Percentiles rank a stretch among this genome's conserved stretches.
phyloP scores from a whole-genome alignment of 23 tunicate genomes.

The Aplidium turbinatum region DNA sequence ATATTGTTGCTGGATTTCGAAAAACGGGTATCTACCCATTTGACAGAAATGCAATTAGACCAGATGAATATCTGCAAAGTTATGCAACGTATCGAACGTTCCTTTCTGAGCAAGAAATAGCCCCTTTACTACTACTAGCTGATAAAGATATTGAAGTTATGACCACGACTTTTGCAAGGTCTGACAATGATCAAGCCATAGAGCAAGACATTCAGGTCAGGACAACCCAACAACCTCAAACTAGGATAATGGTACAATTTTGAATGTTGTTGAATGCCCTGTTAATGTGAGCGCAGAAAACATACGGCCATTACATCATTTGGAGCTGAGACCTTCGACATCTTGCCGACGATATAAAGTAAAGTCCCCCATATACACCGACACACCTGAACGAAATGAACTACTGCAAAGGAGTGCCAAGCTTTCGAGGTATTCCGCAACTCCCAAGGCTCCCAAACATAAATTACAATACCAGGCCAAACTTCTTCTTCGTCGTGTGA shows the following conservation, averaged over 20 bases:
- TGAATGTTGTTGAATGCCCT: background rate
- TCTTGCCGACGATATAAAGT: slow-evolving; percentile 1
- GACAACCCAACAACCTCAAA: background rate
- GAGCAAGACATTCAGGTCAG: background rate
- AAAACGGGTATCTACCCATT: slow-evolving; percentile 13
- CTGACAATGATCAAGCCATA: background rate
- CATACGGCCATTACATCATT: slow-evolving; percentile 7
- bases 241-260: background rate
- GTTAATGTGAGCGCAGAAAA: slow-evolving; percentile 5
- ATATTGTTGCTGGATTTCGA: slow-evolving; percentile 14
- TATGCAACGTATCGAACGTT: slow-evolving; percentile 7
- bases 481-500: background rate
- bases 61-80: slow-evolving; percentile 6
- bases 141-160: no score
- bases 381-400: no score
- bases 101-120: slow-evolving; percentile 1
- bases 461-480: background rate
- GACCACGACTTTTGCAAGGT: no score
- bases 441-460: background rate
- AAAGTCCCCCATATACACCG: no score
- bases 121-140: no score
- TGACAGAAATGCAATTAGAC: slow-evolving; percentile 9
- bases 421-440: no score
- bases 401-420: no score
- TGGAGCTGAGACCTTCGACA: slow-evolving; percentile 7